Conservation (phyloP, 2,888 invertebrate genomes). For the Andrena camellia region DNA sequence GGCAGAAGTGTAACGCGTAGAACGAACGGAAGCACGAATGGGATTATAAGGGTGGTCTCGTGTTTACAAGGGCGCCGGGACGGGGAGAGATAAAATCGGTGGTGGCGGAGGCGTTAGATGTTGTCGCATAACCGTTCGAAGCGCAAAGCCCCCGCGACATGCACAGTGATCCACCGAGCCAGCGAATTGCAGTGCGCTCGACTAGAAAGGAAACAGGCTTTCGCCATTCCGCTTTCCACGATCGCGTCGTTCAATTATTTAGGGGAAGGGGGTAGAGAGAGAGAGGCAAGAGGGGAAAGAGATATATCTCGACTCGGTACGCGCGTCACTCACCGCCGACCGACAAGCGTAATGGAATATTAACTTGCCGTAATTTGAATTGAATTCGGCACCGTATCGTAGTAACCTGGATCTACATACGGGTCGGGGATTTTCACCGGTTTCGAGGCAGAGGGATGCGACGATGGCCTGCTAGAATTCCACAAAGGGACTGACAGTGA, state of each 20-base stretch:
- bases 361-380: conserved; percentile 71
- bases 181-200: conserved; percentile 51
- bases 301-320: background rate
- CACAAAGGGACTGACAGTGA: too few species aligned
- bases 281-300: conserved; percentile 19
- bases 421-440: conserved; percentile 13
- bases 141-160: too few species aligned
- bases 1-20: background rate
- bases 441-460: conserved; percentile 1
- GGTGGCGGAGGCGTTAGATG: background rate
- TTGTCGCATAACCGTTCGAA: too few species aligned
- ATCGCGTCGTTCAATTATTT: conserved; percentile 75
- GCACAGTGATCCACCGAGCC: background rate
- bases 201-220: conserved; percentile 67
- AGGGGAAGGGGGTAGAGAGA: conserved; percentile 35
- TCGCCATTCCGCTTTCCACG: conserved; percentile 76
- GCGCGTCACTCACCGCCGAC: conserved; percentile 32
- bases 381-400: conserved; percentile 43
- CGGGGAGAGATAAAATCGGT: background rate
- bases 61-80: background rate
- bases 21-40: background rate
- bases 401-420: conserved; percentile 42
- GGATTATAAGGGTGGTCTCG: background rate
- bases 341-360: conserved; percentile 74
- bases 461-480: too few species aligned